These are phyloP conservation scores for Hartigia nigra DNA, from an alignment of 2,888 invertebrate species.

Conservation along the genomic window DNA sequence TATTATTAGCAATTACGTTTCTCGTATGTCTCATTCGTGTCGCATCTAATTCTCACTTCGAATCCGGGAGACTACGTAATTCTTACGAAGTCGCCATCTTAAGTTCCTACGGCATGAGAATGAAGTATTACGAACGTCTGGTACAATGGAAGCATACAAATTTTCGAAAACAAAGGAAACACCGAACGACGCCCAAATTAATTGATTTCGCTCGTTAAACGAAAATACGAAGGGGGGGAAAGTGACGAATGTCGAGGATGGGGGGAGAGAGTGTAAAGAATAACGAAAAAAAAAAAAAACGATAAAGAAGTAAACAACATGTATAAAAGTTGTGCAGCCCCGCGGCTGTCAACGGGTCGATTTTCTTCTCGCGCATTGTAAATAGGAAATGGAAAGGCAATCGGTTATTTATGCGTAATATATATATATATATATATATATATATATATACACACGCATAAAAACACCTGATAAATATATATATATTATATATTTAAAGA, in stretches of 20 bases:
- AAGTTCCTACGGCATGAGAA: conserved; percentile 60
- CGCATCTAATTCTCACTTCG: neutral
- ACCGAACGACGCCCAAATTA: conserved; percentile 17
- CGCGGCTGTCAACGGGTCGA: conserved; percentile 30
- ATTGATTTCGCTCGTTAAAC: conserved; percentile 22
- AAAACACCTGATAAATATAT: conserved; percentile 34
- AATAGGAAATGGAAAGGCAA: conserved; percentile 52
- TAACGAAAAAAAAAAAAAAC: neutral
- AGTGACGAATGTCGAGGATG: neutral
- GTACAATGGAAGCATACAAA: conserved; percentile 28
- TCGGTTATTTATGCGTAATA: conserved; percentile 60
- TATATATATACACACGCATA: conserved; percentile 25
- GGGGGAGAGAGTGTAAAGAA: conserved; percentile 20
- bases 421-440: conserved; percentile 41
- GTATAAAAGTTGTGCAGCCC: neutral
- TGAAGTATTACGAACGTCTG: conserved; percentile 48
- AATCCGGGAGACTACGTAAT: neutral
- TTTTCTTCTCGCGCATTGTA: conserved; percentile 51
- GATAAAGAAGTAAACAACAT: neutral
- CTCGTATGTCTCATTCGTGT: neutral
- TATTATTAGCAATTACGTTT: conserved; percentile 1
- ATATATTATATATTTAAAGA: conserved; percentile 43
- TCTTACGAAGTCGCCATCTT: conserved; percentile 45
- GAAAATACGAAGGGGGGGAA: neutral
- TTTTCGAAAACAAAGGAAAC: conserved; percentile 14